Percentiles rank a stretch among this genome's conserved stretches.
Evolutionary conservation across 2,888 invertebrate genomes (phyloP).

Genomic region (Encarsia formosa): DNA sequence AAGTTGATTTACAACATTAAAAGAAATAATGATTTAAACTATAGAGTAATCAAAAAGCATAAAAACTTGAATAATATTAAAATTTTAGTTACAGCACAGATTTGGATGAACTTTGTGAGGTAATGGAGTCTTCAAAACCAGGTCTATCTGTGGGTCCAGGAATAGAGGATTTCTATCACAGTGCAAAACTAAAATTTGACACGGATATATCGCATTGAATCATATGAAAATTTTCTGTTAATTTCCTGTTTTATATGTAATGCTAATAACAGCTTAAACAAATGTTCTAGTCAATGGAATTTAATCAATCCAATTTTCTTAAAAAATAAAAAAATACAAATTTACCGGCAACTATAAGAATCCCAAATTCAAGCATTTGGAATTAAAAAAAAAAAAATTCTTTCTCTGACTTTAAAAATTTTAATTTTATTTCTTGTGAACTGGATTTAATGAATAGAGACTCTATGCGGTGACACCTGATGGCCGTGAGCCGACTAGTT

Average conservation of each 20-base stretch:
- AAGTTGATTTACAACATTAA: too few species aligned
- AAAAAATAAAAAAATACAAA: too few species aligned
- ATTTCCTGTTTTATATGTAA: neutral
- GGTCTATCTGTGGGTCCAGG: constrained; percentile 46
- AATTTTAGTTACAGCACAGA: constrained; percentile 54
- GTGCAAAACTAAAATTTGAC: constrained; percentile 43
- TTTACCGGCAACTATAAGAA: too few species aligned
- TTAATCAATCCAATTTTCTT: too few species aligned
- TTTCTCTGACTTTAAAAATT: too few species aligned
- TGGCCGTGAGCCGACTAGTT: too few species aligned
- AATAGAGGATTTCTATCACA: constrained; percentile 45
- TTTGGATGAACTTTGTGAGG: constrained; percentile 54
- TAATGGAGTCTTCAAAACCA: constrained; percentile 46
- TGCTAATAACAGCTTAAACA: neutral
- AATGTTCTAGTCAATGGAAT: too few species aligned
- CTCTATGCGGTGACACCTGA: too few species aligned
- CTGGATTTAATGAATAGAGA: too few species aligned
- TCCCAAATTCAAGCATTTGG: too few species aligned
- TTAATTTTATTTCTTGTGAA: too few species aligned
- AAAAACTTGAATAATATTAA: constrained; percentile 3
- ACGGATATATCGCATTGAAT: constrained; percentile 43
- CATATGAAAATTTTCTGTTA: constrained; percentile 35
- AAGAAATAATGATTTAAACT: neutral
- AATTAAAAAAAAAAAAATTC: too few species aligned
- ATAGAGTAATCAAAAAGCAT: neutral